Conservation (phyloP, 2,888 invertebrate species). For the Eristalinus sepulchralis region DNA sequence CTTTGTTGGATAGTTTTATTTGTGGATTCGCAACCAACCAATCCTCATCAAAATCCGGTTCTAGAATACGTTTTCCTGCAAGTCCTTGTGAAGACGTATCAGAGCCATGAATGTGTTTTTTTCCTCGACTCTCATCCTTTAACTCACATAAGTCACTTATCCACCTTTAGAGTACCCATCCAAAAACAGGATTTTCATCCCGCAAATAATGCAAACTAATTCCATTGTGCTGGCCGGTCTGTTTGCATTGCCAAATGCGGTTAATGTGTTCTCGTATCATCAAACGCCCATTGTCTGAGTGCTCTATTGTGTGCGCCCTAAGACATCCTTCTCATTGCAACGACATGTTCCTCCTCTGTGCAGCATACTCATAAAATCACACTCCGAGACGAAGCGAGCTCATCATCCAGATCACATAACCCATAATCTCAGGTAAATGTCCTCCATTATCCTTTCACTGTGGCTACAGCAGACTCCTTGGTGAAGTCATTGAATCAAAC, state of each 20-base stretch:
- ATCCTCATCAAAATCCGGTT: too few relatives aligned
- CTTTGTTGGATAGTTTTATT: too few relatives aligned
- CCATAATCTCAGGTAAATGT: constrained; percentile 65
- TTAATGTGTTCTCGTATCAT: constrained; percentile 67
- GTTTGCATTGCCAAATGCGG: constrained; percentile 51
- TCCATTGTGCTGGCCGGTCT: constrained; percentile 33
- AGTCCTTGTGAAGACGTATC: too few relatives aligned
- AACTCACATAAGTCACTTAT: background rate
- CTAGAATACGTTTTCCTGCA: too few relatives aligned
- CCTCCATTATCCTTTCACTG: constrained; percentile 58
- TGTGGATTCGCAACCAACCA: too few relatives aligned
- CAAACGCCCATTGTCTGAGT: constrained; percentile 62
- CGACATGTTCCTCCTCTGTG: constrained; percentile 40
- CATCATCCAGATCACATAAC: constrained; percentile 67
- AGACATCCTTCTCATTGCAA: constrained; percentile 67
- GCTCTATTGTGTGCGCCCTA: constrained; percentile 42
- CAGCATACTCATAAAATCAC: constrained; percentile 61
- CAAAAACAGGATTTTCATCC: background rate
- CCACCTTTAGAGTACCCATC: background rate
- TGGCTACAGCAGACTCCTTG: constrained; percentile 20
- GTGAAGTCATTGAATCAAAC: constrained; percentile 44
- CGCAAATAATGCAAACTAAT: constrained; percentile 19
- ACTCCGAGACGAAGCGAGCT: constrained; percentile 60
- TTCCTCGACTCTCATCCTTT: background rate
- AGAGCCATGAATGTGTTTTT: background rate